Conservation (phyloP, 2,888 invertebrate genomes). For the Phania funesta region DNA sequence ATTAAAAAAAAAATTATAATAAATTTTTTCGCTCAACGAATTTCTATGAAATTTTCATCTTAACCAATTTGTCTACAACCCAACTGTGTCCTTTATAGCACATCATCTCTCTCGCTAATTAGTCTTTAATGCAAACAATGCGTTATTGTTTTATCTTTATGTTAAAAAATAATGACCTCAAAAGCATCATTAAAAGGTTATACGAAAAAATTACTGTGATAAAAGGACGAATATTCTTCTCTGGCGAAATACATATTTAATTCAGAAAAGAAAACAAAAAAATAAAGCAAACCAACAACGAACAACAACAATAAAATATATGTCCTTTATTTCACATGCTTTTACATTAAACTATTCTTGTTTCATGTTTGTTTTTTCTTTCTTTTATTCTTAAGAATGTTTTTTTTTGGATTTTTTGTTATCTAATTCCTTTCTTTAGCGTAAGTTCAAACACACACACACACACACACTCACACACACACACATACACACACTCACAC, state of each 20-base stretch:
- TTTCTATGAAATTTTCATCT: too few species aligned
- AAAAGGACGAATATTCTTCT: background rate
- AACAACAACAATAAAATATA: constrained; percentile 14
- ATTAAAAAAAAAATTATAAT: too few species aligned
- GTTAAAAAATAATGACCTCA: constrained; percentile 39
- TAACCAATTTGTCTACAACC: too few species aligned
- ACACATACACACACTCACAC: background rate
- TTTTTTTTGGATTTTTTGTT: constrained; percentile 19
- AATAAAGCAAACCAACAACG: too few species aligned
- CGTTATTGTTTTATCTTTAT: background rate
- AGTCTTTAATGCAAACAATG: constrained; percentile 26
- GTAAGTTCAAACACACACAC: background rate
- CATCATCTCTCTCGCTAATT: constrained; percentile 26
- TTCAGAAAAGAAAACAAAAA: background rate
- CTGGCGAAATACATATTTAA: background rate
- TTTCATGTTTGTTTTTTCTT: background rate
- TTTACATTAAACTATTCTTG: constrained; percentile 30
- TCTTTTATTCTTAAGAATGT: constrained; percentile 16
- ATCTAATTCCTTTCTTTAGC: constrained; percentile 9
- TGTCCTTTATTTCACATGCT: constrained; percentile 46
- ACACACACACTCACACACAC: background rate
- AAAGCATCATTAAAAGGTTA: constrained; percentile 56
- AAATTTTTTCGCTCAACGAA: too few species aligned
- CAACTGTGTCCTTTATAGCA: background rate
- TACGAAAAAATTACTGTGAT: constrained; percentile 32